These are phyloP conservation scores for Noctua janthina DNA, from an alignment of 2,888 invertebrate species.

Conservation along the genomic window DNA sequence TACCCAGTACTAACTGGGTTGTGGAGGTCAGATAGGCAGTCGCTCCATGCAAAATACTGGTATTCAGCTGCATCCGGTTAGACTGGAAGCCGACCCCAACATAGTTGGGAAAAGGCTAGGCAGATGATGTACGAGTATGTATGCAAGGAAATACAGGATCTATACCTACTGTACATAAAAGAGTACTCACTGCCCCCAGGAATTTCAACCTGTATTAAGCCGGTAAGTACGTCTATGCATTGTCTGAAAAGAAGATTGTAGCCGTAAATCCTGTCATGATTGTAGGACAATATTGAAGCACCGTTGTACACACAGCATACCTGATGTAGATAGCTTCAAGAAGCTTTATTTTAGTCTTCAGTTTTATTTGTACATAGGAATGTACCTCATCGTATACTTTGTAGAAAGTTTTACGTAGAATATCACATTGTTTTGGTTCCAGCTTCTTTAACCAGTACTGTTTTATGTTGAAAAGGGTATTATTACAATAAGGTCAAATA, in stretches of 20 bases:
- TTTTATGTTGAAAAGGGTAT: background rate
- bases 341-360: conserved; percentile 94
- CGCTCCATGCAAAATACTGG: too few species aligned
- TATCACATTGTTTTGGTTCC: conserved; percentile 50
- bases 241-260: conserved; percentile 88
- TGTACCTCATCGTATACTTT: conserved; percentile 94
- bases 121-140: background rate
- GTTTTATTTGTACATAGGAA: conserved; percentile 92
- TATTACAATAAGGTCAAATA: background rate
- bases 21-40: too few species aligned
- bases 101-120: too few species aligned
- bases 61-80: too few species aligned
- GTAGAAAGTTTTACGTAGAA: conserved; percentile 90
- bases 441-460: conserved; percentile 93
- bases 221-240: conserved; percentile 94
- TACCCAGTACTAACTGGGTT: too few species aligned
- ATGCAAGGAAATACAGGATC: background rate
- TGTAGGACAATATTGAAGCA: background rate
- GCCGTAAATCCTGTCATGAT: background rate
- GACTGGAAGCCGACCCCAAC: too few species aligned
- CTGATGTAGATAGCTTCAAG: conserved; percentile 95
- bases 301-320: conserved; percentile 63
- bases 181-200: conserved; percentile 85
- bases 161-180: background rate
- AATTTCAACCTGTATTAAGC: conserved; percentile 91